A percentile compares a stretch with the other conserved stretches of the same genome.
phyloP scores from a whole-genome alignment of 2,797 vertebrate genomes.

The Ciconia nigra region DNA sequence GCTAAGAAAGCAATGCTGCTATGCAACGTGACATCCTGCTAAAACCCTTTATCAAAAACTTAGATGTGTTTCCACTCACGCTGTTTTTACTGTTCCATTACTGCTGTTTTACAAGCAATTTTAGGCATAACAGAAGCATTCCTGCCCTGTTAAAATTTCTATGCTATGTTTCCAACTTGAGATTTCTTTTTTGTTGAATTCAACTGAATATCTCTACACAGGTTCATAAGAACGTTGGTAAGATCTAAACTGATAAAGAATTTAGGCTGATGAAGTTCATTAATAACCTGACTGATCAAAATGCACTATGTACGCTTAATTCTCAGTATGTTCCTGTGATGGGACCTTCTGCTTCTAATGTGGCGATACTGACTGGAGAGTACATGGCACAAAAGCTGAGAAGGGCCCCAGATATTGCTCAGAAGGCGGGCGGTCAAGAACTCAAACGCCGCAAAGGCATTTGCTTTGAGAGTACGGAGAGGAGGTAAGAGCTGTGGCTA shows the following conservation, averaged over 20 bases:
- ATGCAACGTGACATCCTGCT: accelerated
- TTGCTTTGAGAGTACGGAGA: background rate
- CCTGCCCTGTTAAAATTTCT: background rate
- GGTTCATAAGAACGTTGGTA: background rate
- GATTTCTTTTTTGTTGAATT: background rate
- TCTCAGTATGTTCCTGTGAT: background rate
- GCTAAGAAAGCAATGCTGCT: accelerated
- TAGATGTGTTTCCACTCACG: accelerated
- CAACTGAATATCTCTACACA: accelerated
- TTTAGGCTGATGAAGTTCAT: background rate
- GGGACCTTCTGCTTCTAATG: background rate
- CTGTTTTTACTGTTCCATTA: accelerated
- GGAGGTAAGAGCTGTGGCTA: background rate
- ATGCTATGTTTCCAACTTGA: accelerated
- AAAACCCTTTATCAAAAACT: accelerated
- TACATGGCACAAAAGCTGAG: background rate
- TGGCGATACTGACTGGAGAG: background rate
- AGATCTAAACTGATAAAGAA: background rate
- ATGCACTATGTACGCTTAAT: accelerated
- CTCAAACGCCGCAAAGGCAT: background rate
- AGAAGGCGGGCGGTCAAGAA: background rate
- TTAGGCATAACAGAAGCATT: background rate
- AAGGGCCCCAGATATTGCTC: background rate
- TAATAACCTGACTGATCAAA: background rate
- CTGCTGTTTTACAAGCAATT: background rate